These are phyloP conservation scores for Zaprionus davidi DNA, from an alignment of 1,140 invertebrate genomes.

Conservation along the genomic window DNA sequence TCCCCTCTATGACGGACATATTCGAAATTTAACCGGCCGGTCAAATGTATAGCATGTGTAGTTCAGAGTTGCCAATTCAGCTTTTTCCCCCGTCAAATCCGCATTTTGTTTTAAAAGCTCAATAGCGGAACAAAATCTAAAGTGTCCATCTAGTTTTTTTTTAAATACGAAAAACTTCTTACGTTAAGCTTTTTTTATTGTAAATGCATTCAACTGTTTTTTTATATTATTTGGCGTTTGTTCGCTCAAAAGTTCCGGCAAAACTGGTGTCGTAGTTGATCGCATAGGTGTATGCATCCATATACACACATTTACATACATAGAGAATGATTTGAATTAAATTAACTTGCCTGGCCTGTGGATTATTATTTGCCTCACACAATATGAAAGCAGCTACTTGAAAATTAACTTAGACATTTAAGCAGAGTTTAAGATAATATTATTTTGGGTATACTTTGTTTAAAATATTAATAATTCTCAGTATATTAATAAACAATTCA, in stretches of 20 bases:
- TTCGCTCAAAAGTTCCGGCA: too few species aligned
- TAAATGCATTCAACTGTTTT: too few species aligned
- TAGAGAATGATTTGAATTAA: neutral
- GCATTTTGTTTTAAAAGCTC: too few species aligned
- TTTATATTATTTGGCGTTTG: too few species aligned
- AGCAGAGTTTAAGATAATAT: neutral
- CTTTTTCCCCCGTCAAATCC: neutral
- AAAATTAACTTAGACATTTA: neutral
- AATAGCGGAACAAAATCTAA: too few species aligned
- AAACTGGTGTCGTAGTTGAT: neutral
- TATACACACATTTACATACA: neutral
- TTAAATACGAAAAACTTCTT: too few species aligned
- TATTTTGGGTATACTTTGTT: too few species aligned
- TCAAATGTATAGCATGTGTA: constrained; percentile 1
- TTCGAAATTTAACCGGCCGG: constrained; percentile 22
- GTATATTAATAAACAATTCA: neutral
- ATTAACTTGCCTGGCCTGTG: neutral
- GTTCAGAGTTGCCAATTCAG: neutral
- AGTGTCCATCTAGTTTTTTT: too few species aligned
- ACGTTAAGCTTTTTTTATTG: too few species aligned
- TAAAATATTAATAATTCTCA: neutral
- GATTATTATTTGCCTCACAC: neutral
- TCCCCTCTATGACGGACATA: neutral
- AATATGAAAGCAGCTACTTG: too few species aligned
- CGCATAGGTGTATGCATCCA: neutral